Conservation (phyloP, 2,888 invertebrate genomes). For the Cinara cedri region DNA sequence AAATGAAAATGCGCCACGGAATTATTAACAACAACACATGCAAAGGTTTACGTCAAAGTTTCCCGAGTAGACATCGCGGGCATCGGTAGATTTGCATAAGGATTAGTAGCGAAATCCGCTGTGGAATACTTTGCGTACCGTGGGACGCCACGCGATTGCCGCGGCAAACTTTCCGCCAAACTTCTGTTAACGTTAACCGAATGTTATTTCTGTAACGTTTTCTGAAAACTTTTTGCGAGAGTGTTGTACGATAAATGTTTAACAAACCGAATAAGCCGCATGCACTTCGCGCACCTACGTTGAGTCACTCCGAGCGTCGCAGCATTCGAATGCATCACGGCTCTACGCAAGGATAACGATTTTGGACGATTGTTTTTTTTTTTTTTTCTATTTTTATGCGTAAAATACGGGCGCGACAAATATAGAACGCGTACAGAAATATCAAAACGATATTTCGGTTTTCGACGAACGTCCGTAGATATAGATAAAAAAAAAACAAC, state of each 20-base stretch:
- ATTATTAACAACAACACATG: conserved; percentile 11
- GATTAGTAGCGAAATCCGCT: conserved; percentile 44
- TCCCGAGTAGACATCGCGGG: conserved; percentile 36
- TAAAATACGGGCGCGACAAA: too few species aligned
- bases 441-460: too few species aligned
- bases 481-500: background rate
- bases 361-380: background rate
- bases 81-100: conserved; percentile 46
- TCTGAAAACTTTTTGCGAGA: conserved; percentile 21
- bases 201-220: conserved; percentile 42
- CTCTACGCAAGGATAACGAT: too few species aligned
- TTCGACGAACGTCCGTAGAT: too few species aligned
- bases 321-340: too few species aligned
- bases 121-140: conserved; percentile 40
- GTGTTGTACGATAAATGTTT: conserved; percentile 27
- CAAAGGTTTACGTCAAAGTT: conserved; percentile 47
- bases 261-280: conserved; percentile 35
- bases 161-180: conserved; percentile 22
- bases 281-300: conserved; percentile 23
- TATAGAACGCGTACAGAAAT: too few species aligned
- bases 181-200: conserved; percentile 34
- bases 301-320: conserved; percentile 12
- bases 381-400: background rate
- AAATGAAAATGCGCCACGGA: background rate
- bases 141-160: background rate